Evolutionary conservation across 2,888 invertebrate genomes (phyloP).

Genomic region (Dorcus parallelipipedus): DNA sequence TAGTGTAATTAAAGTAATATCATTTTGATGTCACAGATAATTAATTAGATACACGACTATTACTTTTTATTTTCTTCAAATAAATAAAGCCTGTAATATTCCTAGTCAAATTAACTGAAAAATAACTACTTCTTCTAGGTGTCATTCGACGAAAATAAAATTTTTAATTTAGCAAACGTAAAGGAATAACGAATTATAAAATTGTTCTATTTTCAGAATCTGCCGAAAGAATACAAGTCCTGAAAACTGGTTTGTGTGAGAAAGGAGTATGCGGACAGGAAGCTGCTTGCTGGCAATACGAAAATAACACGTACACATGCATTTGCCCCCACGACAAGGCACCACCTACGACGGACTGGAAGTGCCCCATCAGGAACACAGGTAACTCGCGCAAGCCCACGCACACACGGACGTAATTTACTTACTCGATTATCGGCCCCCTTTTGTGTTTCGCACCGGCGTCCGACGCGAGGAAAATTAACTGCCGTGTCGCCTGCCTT

Average conservation of each 20-base stretch:
- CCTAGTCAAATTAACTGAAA: no score
- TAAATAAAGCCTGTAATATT: not conserved
- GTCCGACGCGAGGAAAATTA: no score
- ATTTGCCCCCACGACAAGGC: conserved; percentile 65
- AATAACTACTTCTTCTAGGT: no score
- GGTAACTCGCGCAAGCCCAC: conserved; percentile 45
- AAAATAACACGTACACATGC: conserved; percentile 57
- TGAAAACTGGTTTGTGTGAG: conserved; percentile 47
- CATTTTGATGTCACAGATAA: not conserved
- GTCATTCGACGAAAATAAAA: not conserved
- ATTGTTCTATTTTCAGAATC: conserved; percentile 10
- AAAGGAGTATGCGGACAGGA: conserved; percentile 59
- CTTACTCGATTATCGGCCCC: no score
- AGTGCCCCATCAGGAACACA: conserved; percentile 59
- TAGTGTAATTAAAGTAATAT: no score
- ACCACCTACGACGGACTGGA: conserved; percentile 58
- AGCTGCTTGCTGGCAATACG: conserved; percentile 57
- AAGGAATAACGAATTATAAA: not conserved
- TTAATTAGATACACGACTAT: not conserved
- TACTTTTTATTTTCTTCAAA: not conserved
- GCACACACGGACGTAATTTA: no score
- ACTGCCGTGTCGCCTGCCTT: no score
- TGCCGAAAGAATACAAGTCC: conserved; percentile 28
- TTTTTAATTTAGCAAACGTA: not conserved
- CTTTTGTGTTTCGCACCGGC: no score